Conservation (phyloP, 2,888 invertebrate species). For the Lithophane leautieri region DNA sequence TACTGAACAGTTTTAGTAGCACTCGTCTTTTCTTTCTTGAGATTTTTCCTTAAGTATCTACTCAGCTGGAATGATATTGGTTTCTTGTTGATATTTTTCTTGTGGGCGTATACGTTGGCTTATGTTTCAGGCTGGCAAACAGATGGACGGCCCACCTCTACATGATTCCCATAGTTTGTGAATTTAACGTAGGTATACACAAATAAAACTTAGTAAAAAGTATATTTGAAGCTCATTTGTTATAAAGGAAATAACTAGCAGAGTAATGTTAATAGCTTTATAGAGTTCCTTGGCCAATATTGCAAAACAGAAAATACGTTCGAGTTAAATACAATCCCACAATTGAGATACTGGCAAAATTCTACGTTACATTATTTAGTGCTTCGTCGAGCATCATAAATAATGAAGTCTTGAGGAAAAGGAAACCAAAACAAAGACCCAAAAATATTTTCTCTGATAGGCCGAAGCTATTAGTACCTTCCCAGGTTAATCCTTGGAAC, state of each 20-base stretch:
- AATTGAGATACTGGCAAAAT: slow-evolving; percentile 24
- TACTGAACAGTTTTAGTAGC: slow-evolving; percentile 66
- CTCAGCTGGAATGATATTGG: slow-evolving; percentile 58
- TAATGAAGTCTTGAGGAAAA: slow-evolving; percentile 23
- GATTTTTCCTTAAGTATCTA: slow-evolving; percentile 47
- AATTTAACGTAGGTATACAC: background rate
- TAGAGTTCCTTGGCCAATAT: background rate
- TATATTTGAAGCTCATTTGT: background rate
- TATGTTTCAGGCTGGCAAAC: background rate
- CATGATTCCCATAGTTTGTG: background rate
- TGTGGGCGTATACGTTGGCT: slow-evolving; percentile 4
- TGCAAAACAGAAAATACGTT: slow-evolving; percentile 1
- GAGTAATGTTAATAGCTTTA: background rate
- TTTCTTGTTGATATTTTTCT: slow-evolving; percentile 49
- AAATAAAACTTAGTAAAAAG: background rate
- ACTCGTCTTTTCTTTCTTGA: slow-evolving; percentile 46
- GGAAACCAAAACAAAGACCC: slow-evolving; percentile 43
- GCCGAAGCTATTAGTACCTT: slow-evolving; percentile 66
- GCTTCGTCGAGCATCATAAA: slow-evolving; percentile 28
- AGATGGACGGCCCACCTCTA: background rate
- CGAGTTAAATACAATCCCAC: background rate
- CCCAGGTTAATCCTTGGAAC: slow-evolving; percentile 72
- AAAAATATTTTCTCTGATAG: slow-evolving; percentile 52
- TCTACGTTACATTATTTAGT: slow-evolving; percentile 16
- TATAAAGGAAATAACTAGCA: background rate